A percentile compares a stretch with the other conserved stretches of the same genome.
Conservation (phyloP, 2,113 vertebrate species). For the Hyla sarda region DNA sequence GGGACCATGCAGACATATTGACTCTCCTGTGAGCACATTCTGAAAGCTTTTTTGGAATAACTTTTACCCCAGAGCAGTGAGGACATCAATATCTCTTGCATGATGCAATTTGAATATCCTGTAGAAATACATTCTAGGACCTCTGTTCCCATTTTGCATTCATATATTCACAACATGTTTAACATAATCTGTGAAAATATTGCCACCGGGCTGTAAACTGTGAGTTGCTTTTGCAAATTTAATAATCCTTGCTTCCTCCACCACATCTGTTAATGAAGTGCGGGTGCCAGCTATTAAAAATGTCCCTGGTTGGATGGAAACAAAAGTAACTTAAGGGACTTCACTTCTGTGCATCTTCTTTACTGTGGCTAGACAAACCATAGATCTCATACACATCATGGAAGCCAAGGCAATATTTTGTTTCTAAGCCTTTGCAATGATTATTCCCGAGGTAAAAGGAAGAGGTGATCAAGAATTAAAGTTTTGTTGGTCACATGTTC, state of each 20-base stretch:
- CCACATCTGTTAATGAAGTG: constrained; percentile 23
- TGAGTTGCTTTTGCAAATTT: constrained; percentile 8
- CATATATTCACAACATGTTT: neutral
- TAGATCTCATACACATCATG: neutral
- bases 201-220: constrained; percentile 1
- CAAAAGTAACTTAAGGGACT: neutral
- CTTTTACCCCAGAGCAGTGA: neutral
- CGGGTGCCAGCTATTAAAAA: neutral
- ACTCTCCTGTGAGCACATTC: neutral
- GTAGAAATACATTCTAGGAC: neutral
- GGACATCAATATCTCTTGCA: neutral
- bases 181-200: constrained; percentile 30
- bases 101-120: neutral
- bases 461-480: no score
- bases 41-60: neutral
- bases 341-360: no score
- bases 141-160: neutral
- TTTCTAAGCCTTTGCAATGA: no score
- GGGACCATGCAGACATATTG: neutral
- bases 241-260: neutral
- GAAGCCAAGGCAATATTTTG: no score
- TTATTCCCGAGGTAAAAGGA: no score
- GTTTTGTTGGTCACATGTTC: no score
- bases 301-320: neutral
- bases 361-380: neutral